phyloP scores from a whole-genome alignment of 2,888 invertebrate genomes.

The Anthrax anthrax region DNA sequence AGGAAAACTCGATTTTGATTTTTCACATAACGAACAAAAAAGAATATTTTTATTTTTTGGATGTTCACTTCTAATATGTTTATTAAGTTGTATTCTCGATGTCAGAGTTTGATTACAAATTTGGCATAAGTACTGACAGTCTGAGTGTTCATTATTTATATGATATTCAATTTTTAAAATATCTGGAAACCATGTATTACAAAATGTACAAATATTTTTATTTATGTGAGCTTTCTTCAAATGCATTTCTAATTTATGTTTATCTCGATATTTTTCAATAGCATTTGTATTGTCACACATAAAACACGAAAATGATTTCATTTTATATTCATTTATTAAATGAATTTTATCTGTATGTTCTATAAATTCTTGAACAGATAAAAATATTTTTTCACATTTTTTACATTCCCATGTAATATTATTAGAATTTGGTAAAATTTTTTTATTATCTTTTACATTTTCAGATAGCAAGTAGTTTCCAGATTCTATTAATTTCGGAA shows the following conservation, averaged over 20 bases:
- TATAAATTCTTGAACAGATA: neutral
- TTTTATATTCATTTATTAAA: neutral
- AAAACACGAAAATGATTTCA: conserved; percentile 7
- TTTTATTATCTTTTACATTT: neutral
- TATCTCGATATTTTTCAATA: conserved; percentile 11
- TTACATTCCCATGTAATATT: neutral
- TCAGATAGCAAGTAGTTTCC: too few species aligned
- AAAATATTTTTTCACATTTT: neutral
- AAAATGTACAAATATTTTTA: conserved; percentile 14
- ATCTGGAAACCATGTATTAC: conserved; percentile 13
- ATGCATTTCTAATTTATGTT: conserved; percentile 14
- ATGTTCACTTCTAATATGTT: conserved; percentile 3
- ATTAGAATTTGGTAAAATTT: neutral
- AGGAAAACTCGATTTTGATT: neutral
- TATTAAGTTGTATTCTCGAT: conserved; percentile 1
- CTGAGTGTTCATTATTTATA: conserved; percentile 8
- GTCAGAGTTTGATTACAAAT: conserved; percentile 12
- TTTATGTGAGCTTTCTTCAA: conserved; percentile 9
- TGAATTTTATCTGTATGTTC: neutral
- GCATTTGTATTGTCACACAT: conserved; percentile 9
- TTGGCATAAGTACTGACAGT: conserved; percentile 13
- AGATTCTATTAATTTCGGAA: neutral
- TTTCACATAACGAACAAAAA: neutral
- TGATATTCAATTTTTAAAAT: conserved; percentile 11
- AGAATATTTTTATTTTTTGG: neutral